phyloP scores from a whole-genome alignment of 2,113 vertebrate species.

The Columba livia region DNA sequence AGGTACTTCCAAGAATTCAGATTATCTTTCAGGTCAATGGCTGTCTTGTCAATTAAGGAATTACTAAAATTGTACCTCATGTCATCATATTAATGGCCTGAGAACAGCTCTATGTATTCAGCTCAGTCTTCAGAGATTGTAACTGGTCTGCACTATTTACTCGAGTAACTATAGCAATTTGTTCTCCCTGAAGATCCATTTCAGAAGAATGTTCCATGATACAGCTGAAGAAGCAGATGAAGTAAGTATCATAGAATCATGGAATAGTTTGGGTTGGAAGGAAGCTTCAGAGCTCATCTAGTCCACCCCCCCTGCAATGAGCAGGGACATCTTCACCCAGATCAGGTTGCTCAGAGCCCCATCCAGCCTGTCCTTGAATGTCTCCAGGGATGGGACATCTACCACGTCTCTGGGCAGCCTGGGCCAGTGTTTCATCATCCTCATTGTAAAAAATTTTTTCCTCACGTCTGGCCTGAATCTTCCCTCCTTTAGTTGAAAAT shows the following conservation, averaged over 20 bases:
- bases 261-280: too few species aligned
- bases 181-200: neutral
- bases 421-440: too few species aligned
- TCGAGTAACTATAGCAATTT: neutral
- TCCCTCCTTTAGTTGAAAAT: too few species aligned
- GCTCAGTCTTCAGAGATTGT: neutral
- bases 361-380: too few species aligned
- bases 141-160: neutral
- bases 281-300: too few species aligned
- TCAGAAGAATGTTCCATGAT: neutral
- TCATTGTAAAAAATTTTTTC: too few species aligned
- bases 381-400: too few species aligned
- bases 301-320: too few species aligned
- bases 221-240: neutral
- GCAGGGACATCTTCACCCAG: too few species aligned
- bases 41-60: neutral
- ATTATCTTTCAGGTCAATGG: neutral
- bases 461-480: too few species aligned
- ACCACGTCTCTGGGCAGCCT: too few species aligned
- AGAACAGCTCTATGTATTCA: neutral
- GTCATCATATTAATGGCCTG: neutral
- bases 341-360: too few species aligned
- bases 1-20: neutral
- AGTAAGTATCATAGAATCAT: neutral
- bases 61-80: neutral